phyloP scores from a whole-genome alignment of 2,888 invertebrate genomes.

The Drosophila vallismaia region DNA sequence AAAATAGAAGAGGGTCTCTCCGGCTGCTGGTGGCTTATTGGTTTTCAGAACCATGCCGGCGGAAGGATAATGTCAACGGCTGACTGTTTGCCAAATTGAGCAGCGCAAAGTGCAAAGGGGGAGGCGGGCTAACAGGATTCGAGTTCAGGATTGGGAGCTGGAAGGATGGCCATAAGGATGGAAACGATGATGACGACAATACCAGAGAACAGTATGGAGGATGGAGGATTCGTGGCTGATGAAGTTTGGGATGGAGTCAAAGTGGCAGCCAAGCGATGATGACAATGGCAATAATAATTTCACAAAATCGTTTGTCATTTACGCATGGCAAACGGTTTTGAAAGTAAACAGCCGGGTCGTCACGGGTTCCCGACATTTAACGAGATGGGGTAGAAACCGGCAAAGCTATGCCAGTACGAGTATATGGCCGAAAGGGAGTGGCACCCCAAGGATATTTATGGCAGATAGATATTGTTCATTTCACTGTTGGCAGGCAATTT shows the following conservation, averaged over 20 bases:
- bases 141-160: constrained; percentile 52
- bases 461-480: constrained; percentile 73
- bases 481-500: constrained; percentile 76
- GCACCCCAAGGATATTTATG: constrained; percentile 70
- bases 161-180: constrained; percentile 24
- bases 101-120: constrained; percentile 74
- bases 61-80: constrained; percentile 80
- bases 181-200: constrained; percentile 6
- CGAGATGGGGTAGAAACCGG: constrained; percentile 37
- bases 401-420: constrained; percentile 10
- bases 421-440: constrained; percentile 10
- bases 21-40: constrained; percentile 74
- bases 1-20: constrained; percentile 17
- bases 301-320: constrained; percentile 80
- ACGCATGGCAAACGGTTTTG: constrained; percentile 81
- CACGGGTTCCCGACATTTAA: constrained; percentile 54
- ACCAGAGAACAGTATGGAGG: background rate
- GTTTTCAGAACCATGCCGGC: constrained; percentile 67
- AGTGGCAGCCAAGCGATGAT: constrained; percentile 56
- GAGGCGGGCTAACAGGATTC: constrained; percentile 49
- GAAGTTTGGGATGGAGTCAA: constrained; percentile 10
- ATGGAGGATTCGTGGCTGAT: constrained; percentile 11
- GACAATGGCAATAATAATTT: constrained; percentile 80
- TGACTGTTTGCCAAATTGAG: constrained; percentile 81
- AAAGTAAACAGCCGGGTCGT: constrained; percentile 76